A percentile compares a stretch with the other conserved stretches of the same genome.
These are phyloP conservation scores for Aplodontia rufa DNA, from an alignment of 2,113 vertebrate species.

Conservation along the genomic window DNA sequence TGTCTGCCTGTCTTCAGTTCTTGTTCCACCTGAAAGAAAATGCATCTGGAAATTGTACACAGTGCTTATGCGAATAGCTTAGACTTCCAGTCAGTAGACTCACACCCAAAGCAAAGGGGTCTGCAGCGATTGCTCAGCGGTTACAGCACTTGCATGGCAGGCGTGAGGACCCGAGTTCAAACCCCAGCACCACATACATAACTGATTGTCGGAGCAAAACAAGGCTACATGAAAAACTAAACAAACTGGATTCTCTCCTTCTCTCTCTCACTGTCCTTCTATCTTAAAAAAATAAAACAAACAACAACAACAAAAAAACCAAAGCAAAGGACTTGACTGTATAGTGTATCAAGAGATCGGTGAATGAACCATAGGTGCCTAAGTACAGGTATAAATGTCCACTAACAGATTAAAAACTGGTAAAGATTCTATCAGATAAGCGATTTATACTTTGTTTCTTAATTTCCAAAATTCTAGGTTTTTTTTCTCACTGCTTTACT, in stretches of 20 bases:
- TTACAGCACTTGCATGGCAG: no score
- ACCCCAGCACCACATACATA: no score
- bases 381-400: not conserved
- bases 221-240: no score
- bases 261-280: no score
- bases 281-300: no score
- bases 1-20: not conserved
- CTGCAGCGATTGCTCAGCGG: no score
- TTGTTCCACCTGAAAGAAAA: not conserved
- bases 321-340: not conserved
- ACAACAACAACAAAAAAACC: no score
- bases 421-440: not conserved
- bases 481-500: not conserved
- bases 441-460: not conserved
- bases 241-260: no score
- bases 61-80: not conserved
- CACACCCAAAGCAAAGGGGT: not conserved
- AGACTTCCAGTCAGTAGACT: not conserved
- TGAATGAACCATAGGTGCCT: not conserved
- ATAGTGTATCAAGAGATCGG: not conserved
- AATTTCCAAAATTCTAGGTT: not conserved
- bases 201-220: no score
- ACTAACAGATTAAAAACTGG: not conserved
- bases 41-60: not conserved
- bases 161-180: no score